Percentiles rank a stretch among this genome's conserved stretches.
phyloP scores from a whole-genome alignment of 2,113 vertebrate genomes.

The Cyanoderma ruficeps region DNA sequence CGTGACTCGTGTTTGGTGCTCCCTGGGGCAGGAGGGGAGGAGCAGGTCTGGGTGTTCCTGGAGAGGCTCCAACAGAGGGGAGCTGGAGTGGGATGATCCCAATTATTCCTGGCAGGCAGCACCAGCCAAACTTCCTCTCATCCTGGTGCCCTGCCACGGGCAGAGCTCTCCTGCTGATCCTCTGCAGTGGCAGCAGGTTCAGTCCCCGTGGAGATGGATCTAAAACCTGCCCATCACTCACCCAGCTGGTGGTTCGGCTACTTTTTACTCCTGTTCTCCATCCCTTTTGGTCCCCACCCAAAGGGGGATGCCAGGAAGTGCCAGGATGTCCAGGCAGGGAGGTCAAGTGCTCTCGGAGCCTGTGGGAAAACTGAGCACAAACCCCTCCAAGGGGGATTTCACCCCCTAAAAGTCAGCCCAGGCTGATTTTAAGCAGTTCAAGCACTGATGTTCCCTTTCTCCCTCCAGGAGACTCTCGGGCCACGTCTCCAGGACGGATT shows the following conservation, averaged over 20 bases:
- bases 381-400: rapidly evolving
- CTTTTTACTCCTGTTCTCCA: neutral
- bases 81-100: neutral
- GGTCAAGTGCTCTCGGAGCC: rapidly evolving
- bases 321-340: neutral
- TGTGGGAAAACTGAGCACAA: neutral
- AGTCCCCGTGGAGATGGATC: neutral
- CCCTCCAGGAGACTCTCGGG: neutral
- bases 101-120: slow-evolving; percentile 3
- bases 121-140: neutral
- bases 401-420: neutral
- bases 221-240: rapidly evolving
- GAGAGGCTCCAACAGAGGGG: neutral
- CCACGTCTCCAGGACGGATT: neutral
- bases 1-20: neutral
- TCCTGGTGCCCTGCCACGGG: neutral
- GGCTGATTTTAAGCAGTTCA: neutral
- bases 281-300: neutral
- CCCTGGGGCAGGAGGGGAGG: neutral
- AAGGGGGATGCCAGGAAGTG: neutral
- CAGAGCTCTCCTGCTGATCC: neutral
- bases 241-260: neutral
- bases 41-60: neutral
- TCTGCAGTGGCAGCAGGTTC: neutral
- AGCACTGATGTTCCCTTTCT: neutral